Percentiles rank a stretch among this genome's conserved stretches.
Evolutionary conservation across 2,113 vertebrate species (phyloP).

Genomic region (Xerus inauris): DNA sequence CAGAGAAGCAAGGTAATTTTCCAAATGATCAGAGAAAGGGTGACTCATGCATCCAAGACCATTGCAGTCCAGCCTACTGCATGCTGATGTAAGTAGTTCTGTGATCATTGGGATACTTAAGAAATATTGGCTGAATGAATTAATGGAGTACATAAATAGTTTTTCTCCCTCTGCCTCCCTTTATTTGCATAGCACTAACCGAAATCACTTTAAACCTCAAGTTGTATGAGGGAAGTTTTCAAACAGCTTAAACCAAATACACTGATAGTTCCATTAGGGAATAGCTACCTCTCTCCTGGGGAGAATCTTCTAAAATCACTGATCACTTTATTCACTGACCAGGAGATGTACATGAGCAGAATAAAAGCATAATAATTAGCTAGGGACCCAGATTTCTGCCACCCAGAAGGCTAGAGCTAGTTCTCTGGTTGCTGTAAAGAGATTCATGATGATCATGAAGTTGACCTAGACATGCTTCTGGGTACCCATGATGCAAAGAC

Average conservation of each 20-base stretch:
- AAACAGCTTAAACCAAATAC: not conserved
- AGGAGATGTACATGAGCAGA: not conserved
- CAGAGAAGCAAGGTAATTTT: slow-evolving; percentile 28
- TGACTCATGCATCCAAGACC: not conserved
- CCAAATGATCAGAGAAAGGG: not conserved
- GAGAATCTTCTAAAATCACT: not conserved
- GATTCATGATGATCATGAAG: slow-evolving; percentile 61
- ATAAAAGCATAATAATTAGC: not conserved
- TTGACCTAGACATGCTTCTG: slow-evolving; percentile 66
- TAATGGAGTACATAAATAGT: not conserved
- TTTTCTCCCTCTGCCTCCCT: not conserved
- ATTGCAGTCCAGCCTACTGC: not conserved
- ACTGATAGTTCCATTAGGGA: not conserved
- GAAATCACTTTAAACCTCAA: slow-evolving; percentile 18
- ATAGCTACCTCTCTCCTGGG: not conserved
- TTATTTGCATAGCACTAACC: slow-evolving; percentile 10
- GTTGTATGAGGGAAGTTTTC: slow-evolving; percentile 17
- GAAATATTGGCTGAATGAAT: not conserved
- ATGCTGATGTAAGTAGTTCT: not conserved
- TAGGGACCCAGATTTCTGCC: slow-evolving; percentile 32
- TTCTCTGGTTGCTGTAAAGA: slow-evolving; percentile 13
- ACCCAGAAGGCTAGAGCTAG: not conserved
- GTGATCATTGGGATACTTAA: not conserved
- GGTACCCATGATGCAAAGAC: slow-evolving; percentile 60
- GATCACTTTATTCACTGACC: not conserved